These are phyloP conservation scores for Morinoia aosen DNA, from an alignment of 2,888 invertebrate genomes.

Conservation along the genomic window DNA sequence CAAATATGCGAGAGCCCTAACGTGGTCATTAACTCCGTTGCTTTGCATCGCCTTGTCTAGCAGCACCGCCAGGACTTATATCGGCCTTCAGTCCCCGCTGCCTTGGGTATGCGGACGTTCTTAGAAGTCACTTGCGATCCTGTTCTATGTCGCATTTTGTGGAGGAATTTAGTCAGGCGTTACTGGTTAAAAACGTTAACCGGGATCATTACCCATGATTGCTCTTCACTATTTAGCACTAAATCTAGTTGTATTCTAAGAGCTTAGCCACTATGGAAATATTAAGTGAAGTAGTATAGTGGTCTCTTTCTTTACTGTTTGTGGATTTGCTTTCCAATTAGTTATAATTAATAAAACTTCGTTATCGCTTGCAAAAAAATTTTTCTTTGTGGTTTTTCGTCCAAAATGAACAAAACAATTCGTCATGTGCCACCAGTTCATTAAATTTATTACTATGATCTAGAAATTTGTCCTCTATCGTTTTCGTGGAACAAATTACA, in stretches of 20 bases:
- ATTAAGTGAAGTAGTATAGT: too few species aligned
- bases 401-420: background rate
- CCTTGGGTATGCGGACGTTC: background rate
- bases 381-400: background rate
- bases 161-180: background rate
- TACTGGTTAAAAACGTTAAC: background rate
- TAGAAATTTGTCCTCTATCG: background rate
- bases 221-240: too few species aligned
- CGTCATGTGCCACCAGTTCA: background rate
- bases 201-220: too few species aligned
- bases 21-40: slow-evolving; percentile 12
- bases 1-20: background rate
- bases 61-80: background rate
- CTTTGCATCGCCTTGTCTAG: background rate
- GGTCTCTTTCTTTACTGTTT: too few species aligned
- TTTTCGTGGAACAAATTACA: background rate
- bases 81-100: background rate
- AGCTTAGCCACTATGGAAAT: too few species aligned
- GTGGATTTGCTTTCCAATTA: background rate
- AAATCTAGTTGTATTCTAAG: too few species aligned
- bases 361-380: background rate
- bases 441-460: background rate
- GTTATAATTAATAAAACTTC: background rate
- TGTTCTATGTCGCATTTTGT: background rate
- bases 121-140: background rate